These are phyloP conservation scores for Drosophila miranda DNA, from an alignment of 1,140 invertebrate genomes.

Conservation along the genomic window DNA sequence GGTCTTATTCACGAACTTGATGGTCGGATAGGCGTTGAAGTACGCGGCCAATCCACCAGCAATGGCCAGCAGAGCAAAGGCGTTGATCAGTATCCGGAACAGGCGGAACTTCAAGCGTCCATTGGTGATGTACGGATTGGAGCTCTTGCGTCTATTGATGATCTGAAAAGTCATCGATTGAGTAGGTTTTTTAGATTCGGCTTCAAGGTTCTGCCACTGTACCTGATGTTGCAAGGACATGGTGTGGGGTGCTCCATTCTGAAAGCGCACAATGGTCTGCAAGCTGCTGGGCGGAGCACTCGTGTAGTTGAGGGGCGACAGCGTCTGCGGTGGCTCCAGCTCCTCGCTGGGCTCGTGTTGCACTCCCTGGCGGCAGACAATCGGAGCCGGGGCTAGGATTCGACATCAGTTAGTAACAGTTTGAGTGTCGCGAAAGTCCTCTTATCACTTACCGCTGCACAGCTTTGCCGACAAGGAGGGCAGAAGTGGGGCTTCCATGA, in stretches of 20 bases:
- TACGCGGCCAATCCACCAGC: constrained; percentile 88
- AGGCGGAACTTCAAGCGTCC: constrained; percentile 87
- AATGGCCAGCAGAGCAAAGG: constrained; percentile 88
- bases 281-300: constrained; percentile 91
- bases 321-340: constrained; percentile 83
- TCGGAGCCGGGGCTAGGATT: constrained; percentile 51
- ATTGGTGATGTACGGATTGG: constrained; percentile 86
- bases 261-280: constrained; percentile 90
- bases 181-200: not conserved
- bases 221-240: constrained; percentile 92
- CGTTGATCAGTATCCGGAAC: constrained; percentile 89
- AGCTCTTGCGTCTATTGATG: constrained; percentile 82
- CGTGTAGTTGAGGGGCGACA: constrained; percentile 87
- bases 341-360: constrained; percentile 75
- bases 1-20: constrained; percentile 83
- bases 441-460: constrained; percentile 71
- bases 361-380: constrained; percentile 82
- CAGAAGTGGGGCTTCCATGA: constrained; percentile 90
- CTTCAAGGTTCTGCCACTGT: constrained; percentile 11
- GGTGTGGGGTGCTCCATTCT: constrained; percentile 88
- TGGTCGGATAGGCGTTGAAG: constrained; percentile 86
- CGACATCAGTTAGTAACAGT: not conserved
- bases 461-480: constrained; percentile 84
- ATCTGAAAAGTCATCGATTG: constrained; percentile 46
- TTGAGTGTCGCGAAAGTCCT: not conserved